Evolutionary conservation across 2,797 vertebrate genomes (phyloP), one percentile per base, ranked within the genome.

Genomic region (Dendrocincla tyrannina): DNA sequence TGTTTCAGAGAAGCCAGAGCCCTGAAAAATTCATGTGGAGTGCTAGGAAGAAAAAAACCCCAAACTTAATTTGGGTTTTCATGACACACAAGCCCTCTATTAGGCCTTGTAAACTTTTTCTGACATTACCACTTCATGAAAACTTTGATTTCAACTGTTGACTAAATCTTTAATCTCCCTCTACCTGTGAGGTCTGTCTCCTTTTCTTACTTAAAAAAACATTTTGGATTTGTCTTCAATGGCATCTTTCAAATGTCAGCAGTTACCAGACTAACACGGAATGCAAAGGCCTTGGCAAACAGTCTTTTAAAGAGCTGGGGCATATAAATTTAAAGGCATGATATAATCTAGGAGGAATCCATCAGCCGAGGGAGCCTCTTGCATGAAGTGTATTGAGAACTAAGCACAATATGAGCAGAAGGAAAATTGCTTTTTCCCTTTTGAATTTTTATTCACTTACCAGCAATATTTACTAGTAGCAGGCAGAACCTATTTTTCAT

Each of bases 401-500:
- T 88, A 92, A 95, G 93, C 91, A 92, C 95, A 93, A 93, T 95
- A 88, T 93, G 93, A 92, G 94, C 93, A 85, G 90, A 94, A 95
- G 90, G 96, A 90, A 97, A 97, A 97, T 96, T 96, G 95, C 96
- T 96, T 97, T 96, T 95, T 93, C 94, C 85, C 82, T 92, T 95
- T 95, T 95, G 94, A 96, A 96, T 97, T 97, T 97, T 97, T 96
- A 96, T 96, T 97, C 95, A 96, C 95, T 97, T 97, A 96, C 72
- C 82, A 73, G 67, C 92, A 95, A 94, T 96, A 96, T 96, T 97
- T 96, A 97, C 95, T 89, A 76, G 90, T 63, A 89, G 88, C 85
- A 80, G 86, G 91, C 93, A 95, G 88, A 94, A 88, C 41, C 47
- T 91, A 91, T 96, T 96, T 91, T 95, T 91, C 96, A 94, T 96